phyloP scores from a whole-genome alignment of 2,113 vertebrate species.

The Aegotheles bennettii region DNA sequence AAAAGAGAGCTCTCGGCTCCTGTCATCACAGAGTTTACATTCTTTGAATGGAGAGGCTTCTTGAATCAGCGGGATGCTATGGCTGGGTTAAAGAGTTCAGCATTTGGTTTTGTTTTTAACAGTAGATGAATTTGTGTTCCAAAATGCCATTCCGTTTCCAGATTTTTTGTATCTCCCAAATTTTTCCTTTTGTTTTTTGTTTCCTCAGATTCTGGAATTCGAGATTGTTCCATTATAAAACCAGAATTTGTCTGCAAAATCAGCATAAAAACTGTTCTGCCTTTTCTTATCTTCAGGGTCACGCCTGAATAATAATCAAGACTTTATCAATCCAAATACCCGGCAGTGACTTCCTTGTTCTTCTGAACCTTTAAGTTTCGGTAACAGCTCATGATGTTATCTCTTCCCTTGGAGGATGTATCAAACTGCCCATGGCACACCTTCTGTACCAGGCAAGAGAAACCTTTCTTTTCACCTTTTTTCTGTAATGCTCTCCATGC shows the following conservation, averaged over 20 bases:
- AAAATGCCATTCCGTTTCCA: background rate
- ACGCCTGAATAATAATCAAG: background rate
- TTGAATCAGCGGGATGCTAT: background rate
- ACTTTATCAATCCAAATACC: background rate
- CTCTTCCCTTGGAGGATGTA: background rate
- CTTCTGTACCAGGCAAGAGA: background rate
- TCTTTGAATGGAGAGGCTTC: slow-evolving; percentile 3
- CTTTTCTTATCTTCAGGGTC: background rate
- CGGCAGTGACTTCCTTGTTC: background rate
- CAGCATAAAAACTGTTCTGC: background rate
- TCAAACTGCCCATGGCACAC: rapidly evolving
- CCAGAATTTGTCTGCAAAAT: background rate
- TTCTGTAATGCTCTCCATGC: background rate
- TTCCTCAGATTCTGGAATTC: background rate
- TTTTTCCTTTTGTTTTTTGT: background rate
- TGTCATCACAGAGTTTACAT: slow-evolving; percentile 16
- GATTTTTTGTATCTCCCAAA: background rate
- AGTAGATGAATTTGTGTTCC: background rate
- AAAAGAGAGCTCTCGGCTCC: background rate
- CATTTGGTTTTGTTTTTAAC: slow-evolving; percentile 12
- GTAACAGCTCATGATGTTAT: background rate
- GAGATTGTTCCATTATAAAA: background rate
- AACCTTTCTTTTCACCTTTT: background rate
- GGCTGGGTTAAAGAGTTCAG: slow-evolving; percentile 14
- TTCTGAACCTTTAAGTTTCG: background rate